These are phyloP conservation scores for Xenopus laevis DNA, from an alignment of 2,113 vertebrate species.

Conservation along the genomic window DNA sequence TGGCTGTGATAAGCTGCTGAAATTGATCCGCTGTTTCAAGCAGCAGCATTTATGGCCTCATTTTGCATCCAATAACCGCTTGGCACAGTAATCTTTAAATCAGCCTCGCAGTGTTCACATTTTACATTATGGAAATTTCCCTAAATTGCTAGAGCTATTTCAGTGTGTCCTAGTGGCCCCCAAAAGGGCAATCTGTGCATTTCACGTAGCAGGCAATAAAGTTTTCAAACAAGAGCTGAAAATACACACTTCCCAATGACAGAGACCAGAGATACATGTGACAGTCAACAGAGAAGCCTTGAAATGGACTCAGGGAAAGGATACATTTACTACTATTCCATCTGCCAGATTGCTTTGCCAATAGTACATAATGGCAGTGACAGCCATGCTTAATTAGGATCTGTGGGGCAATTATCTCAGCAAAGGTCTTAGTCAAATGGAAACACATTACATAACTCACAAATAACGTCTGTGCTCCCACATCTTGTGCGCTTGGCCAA, in stretches of 20 bases:
- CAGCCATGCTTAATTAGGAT: constrained; percentile 53
- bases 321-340: constrained; percentile 35
- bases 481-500: background rate
- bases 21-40: constrained; percentile 14
- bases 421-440: constrained; percentile 48
- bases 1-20: constrained; percentile 9
- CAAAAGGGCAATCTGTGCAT: constrained; percentile 35
- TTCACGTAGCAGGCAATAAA: constrained; percentile 30
- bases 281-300: constrained; percentile 20
- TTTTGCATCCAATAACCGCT: constrained; percentile 26
- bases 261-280: constrained; percentile 4
- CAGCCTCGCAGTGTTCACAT: constrained; percentile 15
- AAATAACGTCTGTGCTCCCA: constrained; percentile 31
- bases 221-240: constrained; percentile 15
- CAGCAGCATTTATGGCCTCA: constrained; percentile 11
- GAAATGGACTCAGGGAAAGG: constrained; percentile 17
- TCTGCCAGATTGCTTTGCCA: constrained; percentile 53
- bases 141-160: constrained; percentile 18
- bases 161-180: constrained; percentile 23
- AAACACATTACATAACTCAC: constrained; percentile 45
- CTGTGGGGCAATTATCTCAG: constrained; percentile 52
- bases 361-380: constrained; percentile 42
- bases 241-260: constrained; percentile 24
- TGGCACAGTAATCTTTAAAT: constrained; percentile 18
- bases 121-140: constrained; percentile 25